These are phyloP conservation scores for Thera britannica DNA, from an alignment of 2,888 invertebrate species.

Conservation along the genomic window DNA sequence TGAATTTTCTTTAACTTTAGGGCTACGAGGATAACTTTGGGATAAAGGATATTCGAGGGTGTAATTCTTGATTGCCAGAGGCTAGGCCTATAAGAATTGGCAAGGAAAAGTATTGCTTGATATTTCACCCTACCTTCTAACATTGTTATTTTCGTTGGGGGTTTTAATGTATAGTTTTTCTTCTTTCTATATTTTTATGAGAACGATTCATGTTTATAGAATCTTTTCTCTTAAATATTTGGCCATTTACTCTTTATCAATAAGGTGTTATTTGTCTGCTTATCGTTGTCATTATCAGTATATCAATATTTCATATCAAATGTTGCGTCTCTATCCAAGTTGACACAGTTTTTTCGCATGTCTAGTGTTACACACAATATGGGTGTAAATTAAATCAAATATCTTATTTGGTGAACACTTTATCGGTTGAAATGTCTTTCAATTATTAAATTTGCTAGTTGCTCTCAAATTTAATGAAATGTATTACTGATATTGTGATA, in stretches of 20 bases:
- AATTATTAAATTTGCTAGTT: slow-evolving; percentile 32
- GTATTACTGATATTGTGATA: too few species aligned
- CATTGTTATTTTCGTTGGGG: background rate
- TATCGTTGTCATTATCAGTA: background rate
- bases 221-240: background rate
- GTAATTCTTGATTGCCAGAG: slow-evolving; percentile 5
- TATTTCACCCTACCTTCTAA: background rate
- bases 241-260: background rate
- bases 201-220: background rate
- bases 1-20: slow-evolving; percentile 20
- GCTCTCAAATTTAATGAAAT: slow-evolving; percentile 20
- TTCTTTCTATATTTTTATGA: background rate
- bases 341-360: slow-evolving; percentile 35
- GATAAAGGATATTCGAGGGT: background rate
- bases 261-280: background rate
- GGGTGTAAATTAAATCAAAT: slow-evolving; percentile 23
- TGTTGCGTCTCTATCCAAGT: slow-evolving; percentile 15
- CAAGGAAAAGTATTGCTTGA: background rate
- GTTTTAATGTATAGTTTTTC: background rate
- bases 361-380: slow-evolving; percentile 22
- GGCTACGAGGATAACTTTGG: slow-evolving; percentile 4
- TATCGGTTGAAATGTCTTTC: slow-evolving; percentile 31
- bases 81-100: background rate
- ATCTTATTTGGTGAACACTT: slow-evolving; percentile 35
- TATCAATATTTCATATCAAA: slow-evolving; percentile 5